Base-by-base conservation (phyloP, 2,888 invertebrate species). In the Tipula vernalis region DNA sequence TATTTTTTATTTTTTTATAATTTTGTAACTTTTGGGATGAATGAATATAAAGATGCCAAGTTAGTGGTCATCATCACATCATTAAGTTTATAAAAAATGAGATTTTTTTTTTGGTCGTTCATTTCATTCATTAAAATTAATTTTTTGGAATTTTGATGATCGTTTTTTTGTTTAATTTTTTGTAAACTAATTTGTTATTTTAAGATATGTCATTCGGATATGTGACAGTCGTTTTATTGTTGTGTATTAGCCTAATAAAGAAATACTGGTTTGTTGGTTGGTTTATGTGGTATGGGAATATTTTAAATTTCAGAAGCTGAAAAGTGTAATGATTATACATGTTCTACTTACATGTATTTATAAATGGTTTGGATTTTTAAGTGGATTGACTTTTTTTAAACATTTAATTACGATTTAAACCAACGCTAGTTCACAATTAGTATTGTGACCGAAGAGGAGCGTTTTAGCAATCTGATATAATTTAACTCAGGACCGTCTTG, bases 31-130 rank as follows among this genome's bases (percentile, higher is more conserved):
- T 28, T 28, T 51, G 51, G 71, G 71, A 71, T 71, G 71, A 71
- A 71, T 71, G 71, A 28, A 71, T 18, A 71, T 71, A 71, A 71
- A 71, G 28, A 71, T 71, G 71, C 71, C 71, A 71, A 71, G 18
- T 18, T 28, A 71, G 71, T 71, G 71, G 71, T 71, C 71, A 71
- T 71, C 71, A 28, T 71, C 71, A 71, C 71, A 71, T 71, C 71
- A 71, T 71, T 71, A 71, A 71, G 71, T 71, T 71, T 71, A 71
- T 71, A 71, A 71, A 71, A 71, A 71, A 71, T 71, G 71, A 71
- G 71, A 28, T 28, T 28, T 71, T 71, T 71, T 57, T 39, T 39
- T 51, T 15, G 15, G 5, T 6, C 39, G 28, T 71, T 71, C 71
- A 28, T 71, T 28, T 71, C 71, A 71, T 71, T 71, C 71, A 71